Percentiles rank a stretch among this genome's conserved stretches.
These are phyloP conservation scores for Triplophysa bombifrons DNA, from an alignment of 2,797 vertebrate species.

Conservation along the genomic window DNA sequence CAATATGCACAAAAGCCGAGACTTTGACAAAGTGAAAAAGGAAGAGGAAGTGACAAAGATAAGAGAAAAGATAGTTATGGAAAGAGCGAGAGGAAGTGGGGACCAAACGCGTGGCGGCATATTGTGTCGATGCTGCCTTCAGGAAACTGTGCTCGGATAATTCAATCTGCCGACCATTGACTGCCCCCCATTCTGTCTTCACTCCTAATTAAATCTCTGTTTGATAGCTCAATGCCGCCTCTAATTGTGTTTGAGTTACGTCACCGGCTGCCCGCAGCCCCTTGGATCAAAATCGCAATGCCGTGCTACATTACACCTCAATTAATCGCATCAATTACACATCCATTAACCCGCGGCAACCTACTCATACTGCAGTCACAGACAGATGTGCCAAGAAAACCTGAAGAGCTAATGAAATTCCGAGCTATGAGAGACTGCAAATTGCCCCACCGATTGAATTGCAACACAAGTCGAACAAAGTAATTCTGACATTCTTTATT, in stretches of 20 bases:
- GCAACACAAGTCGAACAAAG: slow-evolving; percentile 55
- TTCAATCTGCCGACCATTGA: slow-evolving; percentile 80
- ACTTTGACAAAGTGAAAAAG: slow-evolving; percentile 53
- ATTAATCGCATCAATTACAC: slow-evolving; percentile 82
- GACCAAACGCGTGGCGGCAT: slow-evolving; percentile 27
- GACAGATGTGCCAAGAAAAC: slow-evolving; percentile 40
- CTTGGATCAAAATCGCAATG: slow-evolving; percentile 63
- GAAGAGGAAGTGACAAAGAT: slow-evolving; percentile 40
- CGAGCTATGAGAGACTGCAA: slow-evolving; percentile 44
- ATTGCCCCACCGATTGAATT: slow-evolving; percentile 56
- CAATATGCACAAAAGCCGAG: slow-evolving; percentile 42
- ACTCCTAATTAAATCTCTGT: slow-evolving; percentile 83
- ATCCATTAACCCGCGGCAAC: slow-evolving; percentile 76
- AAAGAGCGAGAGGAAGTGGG: slow-evolving; percentile 49
- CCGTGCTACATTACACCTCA: slow-evolving; percentile 76
- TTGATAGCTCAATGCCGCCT: slow-evolving; percentile 77
- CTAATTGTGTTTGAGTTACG: slow-evolving; percentile 75
- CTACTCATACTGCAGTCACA: slow-evolving; percentile 63
- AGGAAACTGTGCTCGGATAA: slow-evolving; percentile 74
- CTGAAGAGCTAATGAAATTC: slow-evolving; percentile 59
- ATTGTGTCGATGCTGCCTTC: slow-evolving; percentile 52
- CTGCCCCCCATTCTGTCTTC: slow-evolving; percentile 73
- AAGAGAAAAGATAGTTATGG: slow-evolving; percentile 54
- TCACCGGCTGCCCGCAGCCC: slow-evolving; percentile 62
- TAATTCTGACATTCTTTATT: slow-evolving; percentile 42